These are phyloP conservation scores for Peribatodes rhomboidaria DNA, from an alignment of 2,888 invertebrate species.

Conservation along the genomic window DNA sequence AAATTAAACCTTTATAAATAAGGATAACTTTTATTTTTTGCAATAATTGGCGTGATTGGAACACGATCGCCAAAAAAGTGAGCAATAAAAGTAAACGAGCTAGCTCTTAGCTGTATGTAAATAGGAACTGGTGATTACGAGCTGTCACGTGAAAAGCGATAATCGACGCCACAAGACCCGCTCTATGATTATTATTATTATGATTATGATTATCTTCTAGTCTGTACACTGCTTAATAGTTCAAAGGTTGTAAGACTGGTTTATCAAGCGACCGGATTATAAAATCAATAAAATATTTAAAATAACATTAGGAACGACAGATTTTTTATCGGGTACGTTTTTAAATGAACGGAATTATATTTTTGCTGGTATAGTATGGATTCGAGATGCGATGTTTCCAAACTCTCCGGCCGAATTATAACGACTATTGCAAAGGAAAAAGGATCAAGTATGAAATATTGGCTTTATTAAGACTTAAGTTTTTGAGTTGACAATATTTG, in stretches of 20 bases:
- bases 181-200: too few species aligned
- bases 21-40: slow-evolving; percentile 23
- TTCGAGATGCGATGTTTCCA: slow-evolving; percentile 21
- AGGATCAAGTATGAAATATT: slow-evolving; percentile 3
- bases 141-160: slow-evolving; percentile 21
- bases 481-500: background rate
- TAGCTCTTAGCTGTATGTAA: slow-evolving; percentile 5
- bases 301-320: slow-evolving; percentile 58
- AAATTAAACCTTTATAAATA: slow-evolving; percentile 35
- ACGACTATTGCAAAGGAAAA: background rate
- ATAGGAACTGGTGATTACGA: slow-evolving; percentile 25
- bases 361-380: slow-evolving; percentile 23
- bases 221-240: slow-evolving; percentile 65
- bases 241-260: slow-evolving; percentile 77
- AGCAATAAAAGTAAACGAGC: slow-evolving; percentile 28
- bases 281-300: slow-evolving; percentile 65
- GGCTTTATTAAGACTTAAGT: background rate
- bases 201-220: slow-evolving; percentile 19
- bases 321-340: slow-evolving; percentile 52
- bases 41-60: slow-evolving; percentile 23
- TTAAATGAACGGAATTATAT: slow-evolving; percentile 43
- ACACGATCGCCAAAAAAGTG: slow-evolving; percentile 18
- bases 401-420: background rate
- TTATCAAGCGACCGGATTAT: slow-evolving; percentile 64
- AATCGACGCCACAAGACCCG: slow-evolving; percentile 27